Evolutionary conservation across 2,797 vertebrate species (phyloP), one percentile per base, ranked within the genome.

Genomic region (Anguilla obscura): DNA sequence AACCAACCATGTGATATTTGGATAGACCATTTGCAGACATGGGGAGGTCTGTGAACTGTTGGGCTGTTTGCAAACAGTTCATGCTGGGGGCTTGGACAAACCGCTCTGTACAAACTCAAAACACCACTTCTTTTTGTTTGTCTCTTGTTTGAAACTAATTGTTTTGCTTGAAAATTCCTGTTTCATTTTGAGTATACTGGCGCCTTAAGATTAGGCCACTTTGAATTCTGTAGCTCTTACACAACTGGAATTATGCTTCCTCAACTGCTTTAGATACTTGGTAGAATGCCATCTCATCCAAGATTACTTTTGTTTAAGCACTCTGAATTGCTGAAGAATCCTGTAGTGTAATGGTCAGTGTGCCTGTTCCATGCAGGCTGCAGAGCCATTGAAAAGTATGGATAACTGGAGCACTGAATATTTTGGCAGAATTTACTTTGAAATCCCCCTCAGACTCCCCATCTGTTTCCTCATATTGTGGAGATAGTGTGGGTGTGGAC

Each of bases 401-500:
- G 76, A 80, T 14, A 48, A 48, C 71, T 76, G 30, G 30, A 80
- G 14, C 52, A 36, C 30, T 36, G 30, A 30, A 74, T 18, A 40
- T 76, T 76, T 82, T 82, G 40, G 6, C 8, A 82, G 21, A 3
- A 48, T 48, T 76, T 76, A 12, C 45, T 45, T 45, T 40, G 12
- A 79, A 79, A 21, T 79, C 36, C 5, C 1, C 79, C 40, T 82
- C 45, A 1, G 21, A 48, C 40, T 21, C 33, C 58, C 45, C 27
- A 6, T 88, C 83, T 86, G 84, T 88, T 91, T 89, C 87, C 88
- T 88, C 30, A 50, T 33, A 58, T 86, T 91, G 16, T 71, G 76
- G 36, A 82, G 74, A 85, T 58, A 50, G 24, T 48, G 40, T 76
- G 79, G 86, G 88, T 58, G 88, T 88, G 79, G 27, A 86, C 85